A percentile compares a stretch with the other conserved stretches of the same genome.
Evolutionary conservation across 1,140 invertebrate species (phyloP).

Genomic region (Calliphora vicina): DNA sequence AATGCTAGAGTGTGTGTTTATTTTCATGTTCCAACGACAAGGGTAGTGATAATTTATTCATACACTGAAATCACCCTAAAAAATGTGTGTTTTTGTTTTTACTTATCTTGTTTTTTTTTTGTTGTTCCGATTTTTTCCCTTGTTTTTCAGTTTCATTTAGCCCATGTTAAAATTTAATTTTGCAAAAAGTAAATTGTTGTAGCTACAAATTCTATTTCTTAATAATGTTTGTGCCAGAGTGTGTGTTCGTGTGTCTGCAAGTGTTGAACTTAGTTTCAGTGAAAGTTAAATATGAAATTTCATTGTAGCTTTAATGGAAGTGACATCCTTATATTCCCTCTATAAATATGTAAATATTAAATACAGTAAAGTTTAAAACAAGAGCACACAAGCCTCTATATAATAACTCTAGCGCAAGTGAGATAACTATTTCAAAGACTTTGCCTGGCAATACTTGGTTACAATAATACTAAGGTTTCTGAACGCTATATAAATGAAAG

Average conservation of each 20-base stretch:
- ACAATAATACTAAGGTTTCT: too few relatives aligned
- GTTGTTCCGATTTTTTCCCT: too few relatives aligned
- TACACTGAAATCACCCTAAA: slow-evolving; percentile 19
- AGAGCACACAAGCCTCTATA: too few relatives aligned
- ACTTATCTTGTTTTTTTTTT: not conserved
- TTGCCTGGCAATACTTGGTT: too few relatives aligned
- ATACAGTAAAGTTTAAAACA: not conserved
- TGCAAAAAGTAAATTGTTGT: not conserved
- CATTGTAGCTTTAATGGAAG: not conserved
- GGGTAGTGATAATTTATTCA: slow-evolving; percentile 32
- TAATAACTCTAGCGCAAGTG: too few relatives aligned
- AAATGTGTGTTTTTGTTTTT: not conserved
- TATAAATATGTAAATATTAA: not conserved
- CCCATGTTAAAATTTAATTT: slow-evolving; percentile 20
- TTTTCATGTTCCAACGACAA: not conserved
- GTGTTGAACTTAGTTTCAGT: not conserved
- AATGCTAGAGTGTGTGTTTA: not conserved
- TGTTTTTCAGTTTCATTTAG: too few relatives aligned
- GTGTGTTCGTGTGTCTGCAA: not conserved
- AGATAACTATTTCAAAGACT: too few relatives aligned
- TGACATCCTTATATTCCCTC: not conserved
- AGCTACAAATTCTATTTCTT: slow-evolving; percentile 4
- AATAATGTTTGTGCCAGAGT: not conserved
- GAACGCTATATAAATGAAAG: too few relatives aligned
- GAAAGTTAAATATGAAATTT: slow-evolving; percentile 3